Evolutionary conservation across 2,888 invertebrate genomes (phyloP), one percentile per base, ranked within the genome.

Genomic region (Taphrorychus bicolor): DNA sequence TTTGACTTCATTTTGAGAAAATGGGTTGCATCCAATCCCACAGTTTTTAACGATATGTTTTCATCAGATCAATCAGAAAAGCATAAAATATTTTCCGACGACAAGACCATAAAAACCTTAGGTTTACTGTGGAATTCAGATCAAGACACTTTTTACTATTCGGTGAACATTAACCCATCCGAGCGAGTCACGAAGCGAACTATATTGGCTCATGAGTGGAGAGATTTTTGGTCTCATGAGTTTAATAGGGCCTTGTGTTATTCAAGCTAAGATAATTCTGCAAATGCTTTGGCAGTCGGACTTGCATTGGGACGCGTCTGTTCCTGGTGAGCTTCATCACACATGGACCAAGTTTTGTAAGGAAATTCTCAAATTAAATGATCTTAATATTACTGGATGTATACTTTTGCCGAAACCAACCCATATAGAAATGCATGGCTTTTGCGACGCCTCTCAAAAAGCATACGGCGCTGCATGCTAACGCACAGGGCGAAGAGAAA

Each of bases 191-290:
- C 56, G n/a, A 56, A 56, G 19, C 56, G 56, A 3, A 7, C 22
- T 14, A 70, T 72, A 14, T 54, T 71, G n/a, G n/a, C 14, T 67
- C 65, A 24, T n/a, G 1, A 54, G 58, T 17, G 32, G 60, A 4
- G 22, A 62, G 45, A 63, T 72, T 14, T 72, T 70, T 40, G 73
- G 72, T 40, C 73, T 69, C 5, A 14, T 72, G 17, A 69, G 72
- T 4, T 14, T 73, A 3, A 3, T 70, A 5, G 54, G 66, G 17
- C 60, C 7, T 23, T 23, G 4, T 5, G 59, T 49, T 4, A 51
- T 72, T 3, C 61, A 22, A 23, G 7, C n/a, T 23, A 23, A 23
- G 24, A 23, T 7, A n/a, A n/a, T n/a, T n/a, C n/a, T n/a, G n/a
- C n/a, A n/a, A n/a, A n/a, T n/a, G n/a, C n/a, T n/a, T n/a, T n/a